Evolutionary conservation across 2,797 vertebrate species (phyloP), one percentile per base, ranked within the genome.

Genomic region (Pantherophis vulpinus): DNA sequence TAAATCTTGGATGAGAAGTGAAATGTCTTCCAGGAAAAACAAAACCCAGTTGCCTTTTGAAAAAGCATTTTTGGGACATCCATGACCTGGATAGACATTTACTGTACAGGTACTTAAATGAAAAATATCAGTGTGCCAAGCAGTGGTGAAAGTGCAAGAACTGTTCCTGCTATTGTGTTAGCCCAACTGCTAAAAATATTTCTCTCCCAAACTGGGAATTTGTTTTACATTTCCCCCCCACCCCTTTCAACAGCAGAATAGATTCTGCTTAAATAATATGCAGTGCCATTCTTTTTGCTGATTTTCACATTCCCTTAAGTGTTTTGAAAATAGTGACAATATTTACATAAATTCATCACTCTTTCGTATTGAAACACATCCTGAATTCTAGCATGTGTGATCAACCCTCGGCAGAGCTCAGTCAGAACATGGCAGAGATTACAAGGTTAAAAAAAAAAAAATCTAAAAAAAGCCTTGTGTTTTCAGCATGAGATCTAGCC

Each of bases 271-370:
- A 89, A 88, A 87, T n/a, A 91, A 87, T 66, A 92, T 87, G 59
- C 47, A 91, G 60, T 32, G 54, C 54, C 59, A 16, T 83, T 83
- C 20, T 83, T 83, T 83, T 74, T 74, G 60, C 79, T 74, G 63
- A 47, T 61, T 90, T 66, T 42, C 59, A 56, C 88, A 86, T 90
- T 55, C 88, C 60, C 47, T 29, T 51, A 95, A 92, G 87, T 90
- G 37, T 90, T 70, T 66, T 91, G 58, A 95, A 96, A 95, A 94
- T 90, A 95, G 90, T 88, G 51, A 70, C 94, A 96, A 14, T 37
- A 93, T 93, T 96, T 95, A 87, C 1, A 20, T 90, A 47, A 92
- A 87, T 95, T 94, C 93, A 95, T 2, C 70, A 91, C 29, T 27
- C 47, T 95, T 83, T 89, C 91, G 88, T 92, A 87, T 93, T 94